Evolutionary conservation across 2,113 vertebrate species (phyloP).

Genomic region (Xenopus laevis): DNA sequence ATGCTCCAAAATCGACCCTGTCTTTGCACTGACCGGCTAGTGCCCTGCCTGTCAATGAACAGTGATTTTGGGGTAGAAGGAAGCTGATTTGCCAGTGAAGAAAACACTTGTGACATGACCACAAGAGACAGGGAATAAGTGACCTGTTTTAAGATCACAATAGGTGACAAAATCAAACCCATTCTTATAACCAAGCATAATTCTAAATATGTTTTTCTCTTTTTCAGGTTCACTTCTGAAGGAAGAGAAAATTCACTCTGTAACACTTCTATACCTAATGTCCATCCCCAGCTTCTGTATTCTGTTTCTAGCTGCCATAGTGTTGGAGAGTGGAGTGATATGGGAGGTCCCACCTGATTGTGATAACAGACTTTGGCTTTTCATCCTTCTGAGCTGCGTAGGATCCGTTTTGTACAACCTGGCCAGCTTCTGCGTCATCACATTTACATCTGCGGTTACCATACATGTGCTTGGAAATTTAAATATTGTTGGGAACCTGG

Average conservation of each 20-base stretch:
- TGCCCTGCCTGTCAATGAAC: too few relatives aligned
- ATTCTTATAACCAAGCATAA: too few relatives aligned
- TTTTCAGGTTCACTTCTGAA: slow-evolving; percentile 82
- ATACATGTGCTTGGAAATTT: slow-evolving; percentile 92
- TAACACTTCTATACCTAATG: slow-evolving; percentile 87
- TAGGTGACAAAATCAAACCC: too few relatives aligned
- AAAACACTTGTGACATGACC: too few relatives aligned
- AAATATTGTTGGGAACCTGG: slow-evolving; percentile 86
- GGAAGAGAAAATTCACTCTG: slow-evolving; percentile 84
- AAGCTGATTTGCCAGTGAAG: too few relatives aligned
- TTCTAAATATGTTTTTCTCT: neutral
- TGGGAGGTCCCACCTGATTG: slow-evolving; percentile 68
- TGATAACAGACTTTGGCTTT: slow-evolving; percentile 78
- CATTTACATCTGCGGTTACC: slow-evolving; percentile 91
- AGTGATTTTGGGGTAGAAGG: too few relatives aligned
- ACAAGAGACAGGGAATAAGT: too few relatives aligned
- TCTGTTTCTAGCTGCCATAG: slow-evolving; percentile 76
- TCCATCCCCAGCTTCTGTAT: slow-evolving; percentile 94
- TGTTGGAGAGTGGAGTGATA: slow-evolving; percentile 77
- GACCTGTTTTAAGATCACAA: too few relatives aligned
- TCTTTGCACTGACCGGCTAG: too few relatives aligned
- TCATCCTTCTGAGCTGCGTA: slow-evolving; percentile 89
- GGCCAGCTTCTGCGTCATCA: slow-evolving; percentile 88
- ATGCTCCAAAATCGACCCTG: too few relatives aligned
- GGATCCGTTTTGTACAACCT: slow-evolving; percentile 94